These are phyloP conservation scores for Argyresthia goedartella DNA, from an alignment of 2,888 invertebrate genomes.

Conservation along the genomic window DNA sequence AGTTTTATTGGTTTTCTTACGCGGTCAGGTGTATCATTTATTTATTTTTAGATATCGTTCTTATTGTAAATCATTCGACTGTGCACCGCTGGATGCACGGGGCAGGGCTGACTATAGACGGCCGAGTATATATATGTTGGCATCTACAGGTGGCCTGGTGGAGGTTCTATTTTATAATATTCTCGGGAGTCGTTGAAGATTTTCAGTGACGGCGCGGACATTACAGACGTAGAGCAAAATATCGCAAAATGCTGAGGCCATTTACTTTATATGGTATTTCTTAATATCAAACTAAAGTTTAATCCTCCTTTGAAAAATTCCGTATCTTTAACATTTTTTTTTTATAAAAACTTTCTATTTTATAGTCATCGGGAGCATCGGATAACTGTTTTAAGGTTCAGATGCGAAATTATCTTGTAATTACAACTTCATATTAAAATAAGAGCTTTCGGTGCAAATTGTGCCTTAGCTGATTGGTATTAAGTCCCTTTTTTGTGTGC, in stretches of 20 bases:
- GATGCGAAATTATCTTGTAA: conserved; percentile 65
- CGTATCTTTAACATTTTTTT: conserved; percentile 27
- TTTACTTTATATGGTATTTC: conserved; percentile 57
- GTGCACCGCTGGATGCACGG: conserved; percentile 11
- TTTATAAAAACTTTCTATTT: conserved; percentile 51
- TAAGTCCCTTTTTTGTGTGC: conserved; percentile 41
- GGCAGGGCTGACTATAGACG: not conserved
- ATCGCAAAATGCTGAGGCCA: conserved; percentile 5
- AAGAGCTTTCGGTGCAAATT: conserved; percentile 45
- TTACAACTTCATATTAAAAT: conserved; percentile 65
- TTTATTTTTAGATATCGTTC: conserved; percentile 35
- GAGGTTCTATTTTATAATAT: too few species aligned
- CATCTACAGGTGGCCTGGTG: not conserved
- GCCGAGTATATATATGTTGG: too few species aligned
- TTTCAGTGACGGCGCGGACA: not conserved
- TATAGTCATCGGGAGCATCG: conserved; percentile 44
- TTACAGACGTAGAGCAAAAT: not conserved
- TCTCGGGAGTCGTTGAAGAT: not conserved
- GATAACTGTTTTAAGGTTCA: conserved; percentile 57
- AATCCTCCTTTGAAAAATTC: conserved; percentile 10
- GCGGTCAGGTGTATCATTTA: conserved; percentile 47
- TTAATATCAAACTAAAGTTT: conserved; percentile 63
- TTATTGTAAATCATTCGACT: conserved; percentile 17
- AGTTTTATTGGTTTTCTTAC: conserved; percentile 58
- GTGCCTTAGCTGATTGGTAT: conserved; percentile 52